Evolutionary conservation across 2,888 invertebrate genomes (phyloP), one percentile per base, ranked within the genome.

Genomic region (Automeris io): DNA sequence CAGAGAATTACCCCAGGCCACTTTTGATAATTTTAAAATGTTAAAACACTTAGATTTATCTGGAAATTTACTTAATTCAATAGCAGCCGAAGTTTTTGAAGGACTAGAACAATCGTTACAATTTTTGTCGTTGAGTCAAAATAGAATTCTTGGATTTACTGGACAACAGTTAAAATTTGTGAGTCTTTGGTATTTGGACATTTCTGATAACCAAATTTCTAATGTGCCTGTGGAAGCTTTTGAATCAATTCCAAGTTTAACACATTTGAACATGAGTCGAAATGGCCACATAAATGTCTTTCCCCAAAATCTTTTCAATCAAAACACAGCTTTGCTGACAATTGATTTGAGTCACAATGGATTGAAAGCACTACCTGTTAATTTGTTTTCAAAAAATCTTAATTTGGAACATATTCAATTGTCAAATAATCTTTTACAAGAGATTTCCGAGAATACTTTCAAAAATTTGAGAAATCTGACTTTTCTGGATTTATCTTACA

Each of bases 161-260:
- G 91, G 90, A 9, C 82, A 90, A 18, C 90, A 92, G 0, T 58
- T 94, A 32, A 87, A 89, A 16, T 85, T 94, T 43, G 74, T 88
- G 1, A 90, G 90, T 49, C 75, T 95, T 19, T 86, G 91, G 64
- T 89, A 88, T 18, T 77, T 96, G 18, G 95, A 95, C 68, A 75
- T 96, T 38, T 94, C 95, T 37, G 91, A 91, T 43, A 97, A 96
- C 63, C 91, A 92, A 57, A 73, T 95, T 33, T 91, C 91, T 0
- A 93, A 93, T 55, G 78, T 95, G 32, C 88, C 92, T 0, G 87
- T 89, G 0, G 91, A 90, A 39, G 89, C 91, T 0, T 92, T 95
- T 45, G 87, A 89, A 35, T 88, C 89, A 16, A 77, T 95, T 33
- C 89, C 90, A 0, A 90, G 89, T 40, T 72, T 95, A 43, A 88